Evolutionary conservation across 2,888 invertebrate genomes (phyloP).

Genomic region (Mesodorylaimus sp.): DNA sequence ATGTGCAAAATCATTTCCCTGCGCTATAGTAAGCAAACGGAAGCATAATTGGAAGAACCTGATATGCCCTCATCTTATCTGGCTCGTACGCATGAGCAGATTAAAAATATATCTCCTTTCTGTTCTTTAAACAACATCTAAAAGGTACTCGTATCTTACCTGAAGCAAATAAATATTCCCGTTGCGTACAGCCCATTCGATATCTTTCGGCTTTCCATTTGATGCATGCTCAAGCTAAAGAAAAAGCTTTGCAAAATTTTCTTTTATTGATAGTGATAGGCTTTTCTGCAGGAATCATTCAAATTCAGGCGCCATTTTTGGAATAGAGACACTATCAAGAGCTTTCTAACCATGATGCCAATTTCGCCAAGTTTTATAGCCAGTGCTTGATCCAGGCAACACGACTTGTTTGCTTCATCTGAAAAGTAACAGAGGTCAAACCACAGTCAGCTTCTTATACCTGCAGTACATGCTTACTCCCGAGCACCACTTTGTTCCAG

Average conservation of each 20-base stretch:
- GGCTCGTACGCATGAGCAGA: no score
- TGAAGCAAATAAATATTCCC: constrained; percentile 35
- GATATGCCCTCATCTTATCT: no score
- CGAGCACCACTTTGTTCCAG: constrained; percentile 26
- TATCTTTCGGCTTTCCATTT: constrained; percentile 50
- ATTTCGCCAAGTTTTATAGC: constrained; percentile 42
- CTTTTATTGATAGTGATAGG: no score
- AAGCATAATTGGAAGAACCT: no score
- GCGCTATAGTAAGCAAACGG: no score
- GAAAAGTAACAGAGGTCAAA: no score
- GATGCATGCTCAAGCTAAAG: constrained; percentile 46
- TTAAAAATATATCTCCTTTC: background rate
- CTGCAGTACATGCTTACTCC: background rate
- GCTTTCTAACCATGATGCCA: constrained; percentile 26
- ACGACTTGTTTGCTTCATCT: no score
- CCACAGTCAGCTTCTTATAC: background rate
- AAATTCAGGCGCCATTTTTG: background rate
- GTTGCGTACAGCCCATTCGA: constrained; percentile 56
- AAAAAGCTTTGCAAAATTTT: no score
- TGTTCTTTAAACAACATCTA: background rate
- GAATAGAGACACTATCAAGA: background rate
- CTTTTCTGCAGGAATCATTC: no score
- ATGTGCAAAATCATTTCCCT: no score
- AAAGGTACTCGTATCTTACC: constrained; percentile 14
- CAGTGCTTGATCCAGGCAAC: constrained; percentile 42